Percentiles rank a stretch among this genome's conserved stretches.
Conservation (phyloP, 2,113 vertebrate species). For the Centropus bengalensis region DNA sequence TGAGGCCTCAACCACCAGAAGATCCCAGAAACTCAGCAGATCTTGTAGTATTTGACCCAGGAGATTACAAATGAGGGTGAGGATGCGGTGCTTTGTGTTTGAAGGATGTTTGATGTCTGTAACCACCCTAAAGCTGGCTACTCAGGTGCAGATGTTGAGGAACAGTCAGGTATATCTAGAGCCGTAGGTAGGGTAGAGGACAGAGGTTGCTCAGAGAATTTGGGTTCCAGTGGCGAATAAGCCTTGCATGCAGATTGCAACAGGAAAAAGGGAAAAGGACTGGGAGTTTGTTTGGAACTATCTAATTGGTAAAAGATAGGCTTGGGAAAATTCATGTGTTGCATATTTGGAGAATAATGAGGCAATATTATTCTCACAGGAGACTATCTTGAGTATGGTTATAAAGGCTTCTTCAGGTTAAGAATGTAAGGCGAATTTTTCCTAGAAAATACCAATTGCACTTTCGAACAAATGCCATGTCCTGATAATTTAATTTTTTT, state of each 20-base stretch:
- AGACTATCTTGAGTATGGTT: not conserved
- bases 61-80: not conserved
- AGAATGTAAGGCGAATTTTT: not conserved
- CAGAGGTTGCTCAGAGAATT: not conserved
- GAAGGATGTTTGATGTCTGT: not conserved
- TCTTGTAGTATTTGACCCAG: not conserved
- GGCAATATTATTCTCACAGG: not conserved
- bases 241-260: not conserved
- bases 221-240: not conserved
- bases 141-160: accelerated
- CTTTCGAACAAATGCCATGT: not conserved
- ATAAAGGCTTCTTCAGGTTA: not conserved
- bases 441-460: not conserved
- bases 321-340: not conserved
- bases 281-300: not conserved
- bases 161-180: not conserved
- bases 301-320: not conserved
- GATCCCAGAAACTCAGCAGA: not conserved
- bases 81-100: not conserved
- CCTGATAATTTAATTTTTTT: not conserved
- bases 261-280: not conserved
- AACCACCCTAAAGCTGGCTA: not conserved
- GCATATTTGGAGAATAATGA: not conserved
- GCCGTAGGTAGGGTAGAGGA: not conserved
- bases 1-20: not conserved